A percentile compares a stretch with the other conserved stretches of the same genome.
These are phyloP conservation scores for Danio kyathit DNA, from an alignment of 2,797 vertebrate genomes.

Conservation along the genomic window DNA sequence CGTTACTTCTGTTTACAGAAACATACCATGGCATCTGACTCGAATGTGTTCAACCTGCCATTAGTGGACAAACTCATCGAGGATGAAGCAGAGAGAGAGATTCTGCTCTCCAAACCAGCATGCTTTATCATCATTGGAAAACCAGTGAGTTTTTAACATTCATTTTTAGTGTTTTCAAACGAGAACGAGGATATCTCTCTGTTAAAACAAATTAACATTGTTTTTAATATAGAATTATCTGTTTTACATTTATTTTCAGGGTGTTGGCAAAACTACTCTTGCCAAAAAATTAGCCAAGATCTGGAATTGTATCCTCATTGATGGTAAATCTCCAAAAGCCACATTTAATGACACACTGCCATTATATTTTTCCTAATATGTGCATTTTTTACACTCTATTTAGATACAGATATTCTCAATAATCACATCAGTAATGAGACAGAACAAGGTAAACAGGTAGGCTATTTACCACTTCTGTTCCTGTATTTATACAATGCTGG, in stretches of 20 bases:
- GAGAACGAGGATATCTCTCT: background rate
- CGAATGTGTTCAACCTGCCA: slow-evolving; percentile 30
- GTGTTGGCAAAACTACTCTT: slow-evolving; percentile 90
- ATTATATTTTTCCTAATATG: slow-evolving; percentile 22
- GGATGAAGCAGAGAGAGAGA: slow-evolving; percentile 85
- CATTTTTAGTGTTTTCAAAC: background rate
- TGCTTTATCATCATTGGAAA: slow-evolving; percentile 91
- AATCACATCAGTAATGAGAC: slow-evolving; percentile 79
- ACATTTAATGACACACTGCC: background rate
- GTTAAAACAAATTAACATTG: background rate
- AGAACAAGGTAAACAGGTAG: slow-evolving; percentile 84
- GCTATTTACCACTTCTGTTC: slow-evolving; percentile 69
- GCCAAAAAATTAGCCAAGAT: slow-evolving; percentile 83
- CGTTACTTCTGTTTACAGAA: slow-evolving; percentile 13
- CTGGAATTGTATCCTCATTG: slow-evolving; percentile 88
- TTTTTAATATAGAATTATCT: background rate
- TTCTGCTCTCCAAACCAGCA: slow-evolving; percentile 85
- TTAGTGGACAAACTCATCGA: slow-evolving; percentile 86
- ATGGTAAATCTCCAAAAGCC: slow-evolving; percentile 80
- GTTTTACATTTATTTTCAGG: slow-evolving; percentile 75
- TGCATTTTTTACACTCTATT: slow-evolving; percentile 56
- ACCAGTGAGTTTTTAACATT: slow-evolving; percentile 82
- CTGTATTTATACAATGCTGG: background rate
- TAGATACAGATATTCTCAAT: slow-evolving; percentile 87
- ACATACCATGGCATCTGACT: slow-evolving; percentile 68